Percentiles rank a stretch among this genome's conserved stretches.
These are phyloP conservation scores for Malacoctenus gilli DNA, from an alignment of 2,797 vertebrate genomes.

Conservation along the genomic window DNA sequence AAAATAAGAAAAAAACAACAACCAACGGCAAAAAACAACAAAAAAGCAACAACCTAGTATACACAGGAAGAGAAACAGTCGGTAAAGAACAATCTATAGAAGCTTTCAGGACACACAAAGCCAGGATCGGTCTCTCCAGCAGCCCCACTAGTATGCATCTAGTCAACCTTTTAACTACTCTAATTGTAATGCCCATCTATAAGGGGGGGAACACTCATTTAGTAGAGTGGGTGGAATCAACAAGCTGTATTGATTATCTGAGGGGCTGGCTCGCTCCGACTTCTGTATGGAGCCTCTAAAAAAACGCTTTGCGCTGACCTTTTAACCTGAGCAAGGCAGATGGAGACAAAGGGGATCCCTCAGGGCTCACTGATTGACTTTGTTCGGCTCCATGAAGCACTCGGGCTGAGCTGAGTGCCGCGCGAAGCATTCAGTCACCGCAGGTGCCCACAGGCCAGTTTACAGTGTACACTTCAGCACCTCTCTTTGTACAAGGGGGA, in stretches of 20 bases:
- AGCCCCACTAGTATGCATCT: slow-evolving; percentile 3
- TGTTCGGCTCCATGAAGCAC: slow-evolving; percentile 51
- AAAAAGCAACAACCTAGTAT: no score
- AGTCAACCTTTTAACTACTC: slow-evolving; percentile 37
- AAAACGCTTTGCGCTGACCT: slow-evolving; percentile 52
- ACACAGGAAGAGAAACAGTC: no score
- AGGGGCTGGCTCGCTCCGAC: slow-evolving; percentile 25
- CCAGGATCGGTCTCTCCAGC: neutral
- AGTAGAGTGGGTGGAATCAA: slow-evolving; percentile 63
- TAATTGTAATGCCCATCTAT: slow-evolving; percentile 43
- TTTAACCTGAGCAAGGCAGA: slow-evolving; percentile 51
- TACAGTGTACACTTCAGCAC: neutral
- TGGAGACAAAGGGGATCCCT: slow-evolving; percentile 39
- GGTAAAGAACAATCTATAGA: neutral
- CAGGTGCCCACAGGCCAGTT: neutral
- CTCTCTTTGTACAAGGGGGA: no score
- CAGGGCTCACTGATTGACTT: slow-evolving; percentile 42
- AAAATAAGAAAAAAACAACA: no score
- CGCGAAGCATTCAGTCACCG: slow-evolving; percentile 4
- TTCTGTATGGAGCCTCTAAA: slow-evolving; percentile 43
- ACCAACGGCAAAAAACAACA: no score
- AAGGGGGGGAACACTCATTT: slow-evolving; percentile 53
- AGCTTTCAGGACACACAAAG: neutral
- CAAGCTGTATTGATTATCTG: slow-evolving; percentile 55
- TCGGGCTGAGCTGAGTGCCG: slow-evolving; percentile 22